Evolutionary conservation across 2,888 invertebrate species (phyloP).

Genomic region (Meta bourneti): DNA sequence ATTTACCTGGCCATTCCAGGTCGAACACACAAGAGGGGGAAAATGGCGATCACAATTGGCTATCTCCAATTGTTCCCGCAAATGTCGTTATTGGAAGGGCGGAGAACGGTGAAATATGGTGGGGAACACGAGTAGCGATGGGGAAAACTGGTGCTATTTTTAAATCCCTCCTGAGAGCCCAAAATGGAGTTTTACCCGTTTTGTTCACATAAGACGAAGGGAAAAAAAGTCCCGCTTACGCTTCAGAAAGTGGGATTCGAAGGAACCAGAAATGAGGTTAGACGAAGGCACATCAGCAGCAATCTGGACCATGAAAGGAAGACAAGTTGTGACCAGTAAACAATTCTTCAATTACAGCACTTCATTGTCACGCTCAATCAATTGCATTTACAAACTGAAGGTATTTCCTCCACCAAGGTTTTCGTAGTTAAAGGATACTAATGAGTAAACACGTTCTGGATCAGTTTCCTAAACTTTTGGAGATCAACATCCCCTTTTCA

Average conservation of each 20-base stretch:
- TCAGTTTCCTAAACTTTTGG: no score
- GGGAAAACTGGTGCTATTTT: slow-evolving; percentile 55
- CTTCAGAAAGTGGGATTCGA: slow-evolving; percentile 34
- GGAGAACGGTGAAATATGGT: slow-evolving; percentile 37
- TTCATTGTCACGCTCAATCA: no score
- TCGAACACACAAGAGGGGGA: slow-evolving; percentile 16
- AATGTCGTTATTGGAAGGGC: slow-evolving; percentile 4
- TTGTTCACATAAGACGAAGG: not conserved
- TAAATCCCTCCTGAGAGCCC: slow-evolving; percentile 18
- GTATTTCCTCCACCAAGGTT: no score
- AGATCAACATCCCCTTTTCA: no score
- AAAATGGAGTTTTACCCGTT: slow-evolving; percentile 59
- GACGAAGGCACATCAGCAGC: not conserved
- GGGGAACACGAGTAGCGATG: slow-evolving; percentile 34
- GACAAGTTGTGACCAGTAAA: no score
- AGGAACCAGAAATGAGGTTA: not conserved
- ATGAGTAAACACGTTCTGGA: no score
- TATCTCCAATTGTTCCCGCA: slow-evolving; percentile 16
- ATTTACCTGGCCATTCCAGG: slow-evolving; percentile 64
- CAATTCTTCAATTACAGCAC: no score
- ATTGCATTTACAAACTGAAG: no score
- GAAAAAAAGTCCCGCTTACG: slow-evolving; percentile 39
- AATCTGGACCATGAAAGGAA: no score
- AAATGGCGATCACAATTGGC: slow-evolving; percentile 30
- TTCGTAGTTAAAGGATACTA: no score